These are phyloP conservation scores for Poecilia latipinna DNA, from an alignment of 2,113 vertebrate species.

Conservation along the genomic window DNA sequence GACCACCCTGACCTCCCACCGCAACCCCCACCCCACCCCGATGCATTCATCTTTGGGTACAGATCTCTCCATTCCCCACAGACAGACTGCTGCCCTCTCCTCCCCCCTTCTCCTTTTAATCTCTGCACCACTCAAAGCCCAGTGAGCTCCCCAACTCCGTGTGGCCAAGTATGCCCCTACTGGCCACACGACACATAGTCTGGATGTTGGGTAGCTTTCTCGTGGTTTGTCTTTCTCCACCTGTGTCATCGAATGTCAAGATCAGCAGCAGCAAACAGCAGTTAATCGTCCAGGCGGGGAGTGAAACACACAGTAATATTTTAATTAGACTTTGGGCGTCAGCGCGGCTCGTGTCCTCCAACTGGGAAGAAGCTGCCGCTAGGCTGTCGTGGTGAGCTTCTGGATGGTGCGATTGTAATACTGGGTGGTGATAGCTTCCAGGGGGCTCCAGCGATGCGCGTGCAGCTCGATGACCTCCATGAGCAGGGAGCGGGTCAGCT, in stretches of 20 bases:
- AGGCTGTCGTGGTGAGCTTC: conserved; percentile 88
- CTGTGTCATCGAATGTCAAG: not conserved
- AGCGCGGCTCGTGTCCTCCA: conserved; percentile 23
- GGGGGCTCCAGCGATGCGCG: conserved; percentile 95
- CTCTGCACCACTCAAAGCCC: conserved; percentile 25
- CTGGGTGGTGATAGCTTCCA: conserved; percentile 93
- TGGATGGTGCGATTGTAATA: conserved; percentile 99
- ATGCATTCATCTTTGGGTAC: conserved; percentile 61
- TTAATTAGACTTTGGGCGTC: not conserved
- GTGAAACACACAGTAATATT: not conserved
- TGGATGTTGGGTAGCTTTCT: conserved; percentile 1
- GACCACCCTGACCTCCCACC: conserved; percentile 67
- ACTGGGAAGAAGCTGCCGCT: conserved; percentile 11
- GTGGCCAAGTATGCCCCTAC: conserved; percentile 52
- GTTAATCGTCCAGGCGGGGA: conserved; percentile 13
- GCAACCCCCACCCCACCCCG: conserved; percentile 29
- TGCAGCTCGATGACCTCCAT: conserved; percentile 99
- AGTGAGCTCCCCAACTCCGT: conserved; percentile 9
- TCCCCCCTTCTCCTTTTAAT: conserved; percentile 36
- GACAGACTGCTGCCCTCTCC: conserved; percentile 55
- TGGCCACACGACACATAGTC: conserved; percentile 21
- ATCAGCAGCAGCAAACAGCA: conserved; percentile 10
- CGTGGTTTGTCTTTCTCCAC: not conserved
- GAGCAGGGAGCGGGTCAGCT: conserved; percentile 93
- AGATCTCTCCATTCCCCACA: conserved; percentile 67